phyloP scores from a whole-genome alignment of 2,888 invertebrate species.

The Oscheius sp. region DNA sequence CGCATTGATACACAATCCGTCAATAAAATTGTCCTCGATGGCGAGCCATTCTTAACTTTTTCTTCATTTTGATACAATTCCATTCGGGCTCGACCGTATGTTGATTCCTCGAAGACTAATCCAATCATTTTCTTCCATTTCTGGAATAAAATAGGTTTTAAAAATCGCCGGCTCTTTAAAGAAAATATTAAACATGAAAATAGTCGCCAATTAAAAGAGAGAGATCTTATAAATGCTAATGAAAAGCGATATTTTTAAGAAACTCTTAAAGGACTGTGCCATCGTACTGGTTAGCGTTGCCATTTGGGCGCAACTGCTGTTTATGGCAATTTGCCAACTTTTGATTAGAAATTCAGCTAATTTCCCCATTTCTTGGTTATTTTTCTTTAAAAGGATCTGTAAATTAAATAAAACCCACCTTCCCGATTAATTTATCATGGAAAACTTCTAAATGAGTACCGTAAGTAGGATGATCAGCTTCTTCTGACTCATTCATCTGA shows the following conservation, averaged over 20 bases:
- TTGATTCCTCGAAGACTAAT: conserved; percentile 16
- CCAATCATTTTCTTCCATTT: conserved; percentile 29
- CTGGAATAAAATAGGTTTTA: background rate
- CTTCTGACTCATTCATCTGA: conserved; percentile 26
- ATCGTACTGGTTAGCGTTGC: too few relatives aligned
- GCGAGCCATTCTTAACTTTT: conserved; percentile 17
- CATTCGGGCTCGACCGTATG: conserved; percentile 30
- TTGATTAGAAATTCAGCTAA: background rate
- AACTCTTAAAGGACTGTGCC: too few relatives aligned
- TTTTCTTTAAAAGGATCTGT: too few relatives aligned
- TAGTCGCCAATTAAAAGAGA: too few relatives aligned
- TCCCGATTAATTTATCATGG: conserved; percentile 32
- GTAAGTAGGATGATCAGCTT: conserved; percentile 12
- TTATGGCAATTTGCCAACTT: too few relatives aligned
- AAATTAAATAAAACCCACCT: conserved; percentile 11
- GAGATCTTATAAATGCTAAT: background rate
- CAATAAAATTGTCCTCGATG: conserved; percentile 18
- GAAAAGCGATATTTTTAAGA: background rate
- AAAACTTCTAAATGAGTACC: conserved; percentile 24
- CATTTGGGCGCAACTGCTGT: too few relatives aligned
- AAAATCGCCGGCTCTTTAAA: background rate
- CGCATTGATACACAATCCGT: conserved; percentile 31
- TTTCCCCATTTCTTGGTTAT: background rate
- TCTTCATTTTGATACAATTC: conserved; percentile 26
- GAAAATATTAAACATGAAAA: too few relatives aligned